These are phyloP conservation scores for Oryzias melastigma DNA, from an alignment of 2,113 vertebrate genomes.

Conservation along the genomic window DNA sequence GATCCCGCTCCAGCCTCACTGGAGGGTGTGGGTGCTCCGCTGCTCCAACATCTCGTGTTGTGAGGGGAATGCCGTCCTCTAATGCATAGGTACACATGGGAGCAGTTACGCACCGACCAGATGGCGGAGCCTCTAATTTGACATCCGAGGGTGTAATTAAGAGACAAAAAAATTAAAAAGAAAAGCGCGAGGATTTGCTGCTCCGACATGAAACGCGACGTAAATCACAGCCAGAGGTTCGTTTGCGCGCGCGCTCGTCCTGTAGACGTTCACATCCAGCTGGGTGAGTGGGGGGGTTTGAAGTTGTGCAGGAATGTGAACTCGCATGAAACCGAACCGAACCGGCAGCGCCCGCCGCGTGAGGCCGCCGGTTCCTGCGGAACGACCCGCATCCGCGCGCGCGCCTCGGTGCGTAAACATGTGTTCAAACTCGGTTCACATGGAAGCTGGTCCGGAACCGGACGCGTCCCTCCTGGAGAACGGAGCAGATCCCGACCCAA, in stretches of 20 bases:
- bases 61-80: slow-evolving; percentile 74
- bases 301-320: slow-evolving; percentile 16
- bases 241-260: slow-evolving; percentile 70
- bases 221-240: slow-evolving; percentile 74
- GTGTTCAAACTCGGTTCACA: too few relatives aligned
- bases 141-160: slow-evolving; percentile 96
- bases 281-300: slow-evolving; percentile 35
- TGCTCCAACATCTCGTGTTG: too few relatives aligned
- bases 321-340: too few relatives aligned
- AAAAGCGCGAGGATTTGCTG: slow-evolving; percentile 79
- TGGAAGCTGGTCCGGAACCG: not conserved
- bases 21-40: too few relatives aligned
- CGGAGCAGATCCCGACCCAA: not conserved
- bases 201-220: slow-evolving; percentile 76
- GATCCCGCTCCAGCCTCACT: too few relatives aligned
- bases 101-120: slow-evolving; percentile 90
- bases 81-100: slow-evolving; percentile 93
- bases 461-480: not conserved
- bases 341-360: too few relatives aligned
- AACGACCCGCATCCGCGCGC: too few relatives aligned
- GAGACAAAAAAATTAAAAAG: slow-evolving; percentile 93
- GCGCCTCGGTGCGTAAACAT: too few relatives aligned
- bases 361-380: too few relatives aligned
- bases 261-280: slow-evolving; percentile 71
- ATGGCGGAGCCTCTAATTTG: slow-evolving; percentile 96